phyloP scores from a whole-genome alignment of 2,888 invertebrate genomes.

The Leptinotarsa rubiginosa region DNA sequence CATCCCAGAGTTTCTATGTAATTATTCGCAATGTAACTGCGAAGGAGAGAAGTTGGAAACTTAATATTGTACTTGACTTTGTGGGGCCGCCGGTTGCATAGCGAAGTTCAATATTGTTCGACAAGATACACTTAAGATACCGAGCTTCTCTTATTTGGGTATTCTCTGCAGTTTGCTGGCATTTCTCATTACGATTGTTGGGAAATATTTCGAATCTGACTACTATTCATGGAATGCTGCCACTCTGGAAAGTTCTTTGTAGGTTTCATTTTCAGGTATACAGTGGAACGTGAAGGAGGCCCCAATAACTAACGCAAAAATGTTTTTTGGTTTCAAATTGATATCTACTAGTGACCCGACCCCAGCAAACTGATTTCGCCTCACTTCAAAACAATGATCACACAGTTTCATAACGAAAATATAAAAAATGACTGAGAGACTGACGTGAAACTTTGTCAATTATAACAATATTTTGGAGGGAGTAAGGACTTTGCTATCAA shows the following conservation, averaged over 20 bases:
- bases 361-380: too few relatives aligned
- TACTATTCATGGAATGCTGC: too few relatives aligned
- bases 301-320: too few relatives aligned
- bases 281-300: too few relatives aligned
- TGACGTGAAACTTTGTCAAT: not conserved
- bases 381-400: too few relatives aligned
- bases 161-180: not conserved
- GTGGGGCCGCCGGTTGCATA: not conserved
- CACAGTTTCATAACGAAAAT: too few relatives aligned
- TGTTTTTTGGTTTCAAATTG: too few relatives aligned
- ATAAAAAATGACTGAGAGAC: too few relatives aligned
- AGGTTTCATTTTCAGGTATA: too few relatives aligned
- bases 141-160: not conserved
- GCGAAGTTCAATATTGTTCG: not conserved
- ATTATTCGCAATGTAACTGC: not conserved
- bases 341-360: too few relatives aligned
- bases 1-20: not conserved
- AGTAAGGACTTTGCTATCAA: not conserved
- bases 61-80: constrained; percentile 4
- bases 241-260: too few relatives aligned
- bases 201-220: not conserved
- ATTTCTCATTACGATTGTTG: not conserved
- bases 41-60: not conserved
- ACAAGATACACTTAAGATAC: not conserved
- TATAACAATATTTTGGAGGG: not conserved